These are phyloP conservation scores for Glyptemys insculpta DNA, from an alignment of 2,797 vertebrate genomes.

Conservation along the genomic window DNA sequence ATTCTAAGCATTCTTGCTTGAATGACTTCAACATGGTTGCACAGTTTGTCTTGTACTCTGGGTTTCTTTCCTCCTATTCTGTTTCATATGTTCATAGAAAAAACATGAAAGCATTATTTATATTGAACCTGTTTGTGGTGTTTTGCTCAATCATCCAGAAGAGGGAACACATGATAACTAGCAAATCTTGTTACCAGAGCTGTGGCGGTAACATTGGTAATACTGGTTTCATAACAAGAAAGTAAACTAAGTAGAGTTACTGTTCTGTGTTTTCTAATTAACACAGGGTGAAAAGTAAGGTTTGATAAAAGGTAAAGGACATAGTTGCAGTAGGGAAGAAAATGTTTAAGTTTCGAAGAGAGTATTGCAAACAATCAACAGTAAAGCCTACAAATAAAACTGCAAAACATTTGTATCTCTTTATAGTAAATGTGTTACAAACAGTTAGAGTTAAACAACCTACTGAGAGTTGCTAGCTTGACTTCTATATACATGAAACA, in stretches of 20 bases:
- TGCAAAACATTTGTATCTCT: background rate
- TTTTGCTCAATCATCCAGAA: background rate
- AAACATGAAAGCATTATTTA: background rate
- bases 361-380: background rate
- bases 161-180: background rate
- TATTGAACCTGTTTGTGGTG: background rate
- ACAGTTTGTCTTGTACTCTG: background rate
- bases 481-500: background rate
- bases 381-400: background rate
- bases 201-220: background rate
- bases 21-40: background rate
- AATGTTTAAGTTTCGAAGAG: background rate
- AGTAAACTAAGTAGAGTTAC: accelerated
- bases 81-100: background rate
- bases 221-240: background rate
- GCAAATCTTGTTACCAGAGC: background rate
- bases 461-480: background rate
- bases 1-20: background rate
- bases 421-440: background rate
- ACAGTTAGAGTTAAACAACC: background rate
- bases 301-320: background rate
- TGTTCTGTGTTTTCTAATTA: background rate
- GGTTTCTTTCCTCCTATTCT: background rate
- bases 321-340: background rate
- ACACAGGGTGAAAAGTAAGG: background rate